Conservation (phyloP, 2,888 invertebrate genomes). For the Tetropium fuscum region DNA sequence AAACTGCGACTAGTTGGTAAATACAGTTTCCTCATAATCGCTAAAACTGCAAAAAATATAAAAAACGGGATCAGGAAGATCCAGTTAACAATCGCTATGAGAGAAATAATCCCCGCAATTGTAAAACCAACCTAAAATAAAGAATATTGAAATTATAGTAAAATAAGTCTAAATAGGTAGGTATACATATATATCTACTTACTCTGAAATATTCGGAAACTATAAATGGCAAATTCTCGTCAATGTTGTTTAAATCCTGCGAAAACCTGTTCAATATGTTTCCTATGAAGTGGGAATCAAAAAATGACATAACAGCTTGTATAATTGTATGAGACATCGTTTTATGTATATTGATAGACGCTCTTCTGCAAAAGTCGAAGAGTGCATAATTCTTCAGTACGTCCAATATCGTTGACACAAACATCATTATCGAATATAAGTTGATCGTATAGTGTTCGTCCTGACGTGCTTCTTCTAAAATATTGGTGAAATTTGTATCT, state of each 20-base stretch:
- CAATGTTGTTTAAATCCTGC: conserved; percentile 53
- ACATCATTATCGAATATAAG: conserved; percentile 42
- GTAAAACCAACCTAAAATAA: no score
- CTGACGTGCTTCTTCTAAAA: conserved; percentile 25
- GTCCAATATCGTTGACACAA: conserved; percentile 26
- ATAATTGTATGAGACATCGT: conserved; percentile 49
- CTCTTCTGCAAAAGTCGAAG: conserved; percentile 83
- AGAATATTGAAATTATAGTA: no score
- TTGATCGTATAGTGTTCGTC: conserved; percentile 33
- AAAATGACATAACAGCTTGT: conserved; percentile 54
- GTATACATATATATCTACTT: no score
- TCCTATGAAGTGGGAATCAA: conserved; percentile 55
- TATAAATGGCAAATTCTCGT: conserved; percentile 51
- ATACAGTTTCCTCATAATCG: conserved; percentile 45
- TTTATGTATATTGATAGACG: conserved; percentile 63
- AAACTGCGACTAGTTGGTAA: conserved; percentile 54
- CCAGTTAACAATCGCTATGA: conserved; percentile 47
- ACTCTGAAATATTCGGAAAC: conserved; percentile 46
- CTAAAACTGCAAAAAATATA: conserved; percentile 43
- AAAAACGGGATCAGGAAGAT: conserved; percentile 47
- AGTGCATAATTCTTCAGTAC: conserved; percentile 65
- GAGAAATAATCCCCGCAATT: conserved; percentile 38
- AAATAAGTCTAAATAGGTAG: no score
- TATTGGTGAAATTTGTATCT: conserved; percentile 10
- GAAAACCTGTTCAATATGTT: conserved; percentile 57